Conservation (phyloP, 2,113 vertebrate species). For the Edolisoma coerulescens region DNA sequence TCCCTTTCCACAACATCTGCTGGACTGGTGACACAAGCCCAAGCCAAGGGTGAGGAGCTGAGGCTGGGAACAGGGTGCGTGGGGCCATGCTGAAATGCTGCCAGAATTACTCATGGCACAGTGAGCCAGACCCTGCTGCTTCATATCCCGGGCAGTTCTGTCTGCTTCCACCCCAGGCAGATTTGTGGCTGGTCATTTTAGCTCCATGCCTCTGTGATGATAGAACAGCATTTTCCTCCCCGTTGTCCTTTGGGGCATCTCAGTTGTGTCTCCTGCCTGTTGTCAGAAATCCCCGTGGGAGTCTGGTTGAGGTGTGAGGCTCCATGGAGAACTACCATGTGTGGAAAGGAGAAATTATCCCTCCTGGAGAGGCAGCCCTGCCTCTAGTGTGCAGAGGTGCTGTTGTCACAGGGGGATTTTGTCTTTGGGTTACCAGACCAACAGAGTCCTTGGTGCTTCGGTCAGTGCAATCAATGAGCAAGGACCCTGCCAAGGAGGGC, state of each 20-base stretch:
- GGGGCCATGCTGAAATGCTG: not conserved
- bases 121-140: not conserved
- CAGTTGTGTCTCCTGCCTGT: accelerated
- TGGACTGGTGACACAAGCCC: not conserved
- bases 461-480: accelerated
- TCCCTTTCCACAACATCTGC: not conserved
- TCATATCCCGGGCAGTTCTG: not conserved
- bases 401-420: not conserved
- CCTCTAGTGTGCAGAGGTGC: not conserved
- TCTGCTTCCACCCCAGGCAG: not conserved
- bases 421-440: not conserved
- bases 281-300: not conserved
- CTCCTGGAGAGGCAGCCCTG: too few species aligned
- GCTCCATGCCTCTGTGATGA: not conserved
- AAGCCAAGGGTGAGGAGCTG: not conserved
- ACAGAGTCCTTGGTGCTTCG: not conserved
- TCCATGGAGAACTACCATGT: not conserved
- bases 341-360: not conserved
- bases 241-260: not conserved
- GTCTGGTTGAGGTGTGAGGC: not conserved
- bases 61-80: not conserved
- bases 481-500: not conserved
- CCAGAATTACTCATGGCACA: not conserved
- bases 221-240: not conserved
- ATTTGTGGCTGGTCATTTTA: not conserved